These are phyloP conservation scores for Crotalus viridis DNA, from an alignment of 2,113 vertebrate genomes.

Conservation along the genomic window DNA sequence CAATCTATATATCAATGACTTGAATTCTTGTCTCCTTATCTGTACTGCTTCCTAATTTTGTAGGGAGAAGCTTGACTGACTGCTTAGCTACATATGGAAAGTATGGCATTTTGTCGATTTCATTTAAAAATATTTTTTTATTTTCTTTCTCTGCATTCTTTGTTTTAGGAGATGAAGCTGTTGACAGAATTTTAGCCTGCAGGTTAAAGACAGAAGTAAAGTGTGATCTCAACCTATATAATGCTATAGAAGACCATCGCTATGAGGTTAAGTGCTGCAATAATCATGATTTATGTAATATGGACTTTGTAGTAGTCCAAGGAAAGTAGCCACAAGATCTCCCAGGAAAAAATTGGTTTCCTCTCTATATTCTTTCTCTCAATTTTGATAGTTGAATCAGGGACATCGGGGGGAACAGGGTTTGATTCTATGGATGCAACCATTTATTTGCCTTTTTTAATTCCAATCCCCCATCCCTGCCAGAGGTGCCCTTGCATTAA, in stretches of 20 bases:
- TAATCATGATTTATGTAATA: neutral
- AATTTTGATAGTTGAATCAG: neutral
- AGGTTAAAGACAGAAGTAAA: neutral
- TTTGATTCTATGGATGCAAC: neutral
- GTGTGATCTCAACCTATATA: neutral
- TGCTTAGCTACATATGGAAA: neutral
- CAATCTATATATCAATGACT: neutral
- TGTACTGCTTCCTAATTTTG: neutral
- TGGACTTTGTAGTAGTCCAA: neutral
- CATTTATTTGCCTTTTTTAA: neutral
- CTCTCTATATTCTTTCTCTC: neutral
- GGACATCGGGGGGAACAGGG: neutral
- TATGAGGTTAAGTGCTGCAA: neutral
- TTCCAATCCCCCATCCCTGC: neutral
- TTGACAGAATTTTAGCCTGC: neutral
- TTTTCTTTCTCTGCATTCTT: neutral
- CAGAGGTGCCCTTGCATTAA: neutral
- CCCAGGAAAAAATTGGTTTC: neutral
- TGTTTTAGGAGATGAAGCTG: neutral
- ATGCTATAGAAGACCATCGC: neutral
- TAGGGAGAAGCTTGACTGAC: neutral
- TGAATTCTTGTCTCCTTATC: neutral
- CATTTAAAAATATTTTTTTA: neutral
- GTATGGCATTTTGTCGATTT: neutral
- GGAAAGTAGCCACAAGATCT: neutral